Conservation (phyloP, 2,888 invertebrate genomes). For the Cryptophagus acutangulus region DNA sequence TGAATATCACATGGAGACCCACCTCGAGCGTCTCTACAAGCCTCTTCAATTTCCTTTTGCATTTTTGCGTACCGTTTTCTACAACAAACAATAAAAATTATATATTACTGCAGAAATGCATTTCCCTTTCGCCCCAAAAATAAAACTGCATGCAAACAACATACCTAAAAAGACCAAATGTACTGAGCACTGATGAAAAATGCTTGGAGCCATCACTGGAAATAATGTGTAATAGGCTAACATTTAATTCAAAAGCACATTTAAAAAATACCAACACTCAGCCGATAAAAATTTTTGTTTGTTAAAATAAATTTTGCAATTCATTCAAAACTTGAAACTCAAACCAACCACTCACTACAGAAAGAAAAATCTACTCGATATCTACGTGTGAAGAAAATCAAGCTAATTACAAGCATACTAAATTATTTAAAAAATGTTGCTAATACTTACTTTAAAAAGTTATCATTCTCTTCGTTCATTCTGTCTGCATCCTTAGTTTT, state of each 20-base stretch:
- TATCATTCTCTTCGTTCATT: constrained; percentile 96
- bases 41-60: constrained; percentile 87
- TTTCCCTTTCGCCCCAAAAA: background rate
- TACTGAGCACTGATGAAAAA: constrained; percentile 66
- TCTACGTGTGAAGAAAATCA: background rate
- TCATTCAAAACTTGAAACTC: background rate
- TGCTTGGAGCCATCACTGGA: constrained; percentile 66
- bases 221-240: constrained; percentile 50
- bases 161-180: constrained; percentile 69
- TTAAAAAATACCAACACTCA: too few species aligned
- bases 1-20: constrained; percentile 50
- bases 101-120: constrained; percentile 19
- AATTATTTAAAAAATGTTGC: background rate
- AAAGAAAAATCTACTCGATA: background rate
- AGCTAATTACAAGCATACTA: background rate
- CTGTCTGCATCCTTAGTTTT: constrained; percentile 94
- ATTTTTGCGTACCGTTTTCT: constrained; percentile 85
- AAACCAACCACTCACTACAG: background rate
- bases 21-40: constrained; percentile 68
- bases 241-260: constrained; percentile 6
- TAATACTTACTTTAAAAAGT: constrained; percentile 73
- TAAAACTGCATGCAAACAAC: constrained; percentile 40
- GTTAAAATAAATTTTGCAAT: background rate
- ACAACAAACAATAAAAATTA: constrained; percentile 42
- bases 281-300: constrained; percentile 5